A percentile compares a stretch with the other conserved stretches of the same genome.
Conservation (phyloP, 2,888 invertebrate species). For the Drosophila macrospina region DNA sequence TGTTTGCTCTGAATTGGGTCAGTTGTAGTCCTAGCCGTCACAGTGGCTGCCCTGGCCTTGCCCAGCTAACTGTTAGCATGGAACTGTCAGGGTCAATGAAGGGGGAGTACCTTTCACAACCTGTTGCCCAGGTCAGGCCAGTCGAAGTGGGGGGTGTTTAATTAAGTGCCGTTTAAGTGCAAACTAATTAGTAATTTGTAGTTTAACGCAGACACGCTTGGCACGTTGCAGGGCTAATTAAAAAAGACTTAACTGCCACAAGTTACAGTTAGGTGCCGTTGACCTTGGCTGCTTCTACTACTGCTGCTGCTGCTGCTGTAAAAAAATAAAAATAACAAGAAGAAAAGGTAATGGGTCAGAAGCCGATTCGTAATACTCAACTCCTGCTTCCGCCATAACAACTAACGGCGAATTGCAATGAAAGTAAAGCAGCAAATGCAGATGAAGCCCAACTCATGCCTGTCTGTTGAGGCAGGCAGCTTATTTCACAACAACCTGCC, state of each 20-base stretch:
- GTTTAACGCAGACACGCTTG: slow-evolving; percentile 73
- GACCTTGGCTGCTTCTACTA: slow-evolving; percentile 66
- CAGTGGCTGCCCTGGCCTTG: slow-evolving; percentile 51
- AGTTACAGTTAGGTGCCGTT: slow-evolving; percentile 71
- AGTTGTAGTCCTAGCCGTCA: slow-evolving; percentile 41
- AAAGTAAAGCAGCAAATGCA: slow-evolving; percentile 64
- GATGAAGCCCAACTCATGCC: slow-evolving; percentile 29
- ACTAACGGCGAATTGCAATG: slow-evolving; percentile 59
- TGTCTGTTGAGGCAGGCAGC: slow-evolving; percentile 16
- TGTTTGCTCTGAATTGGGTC: slow-evolving; percentile 30
- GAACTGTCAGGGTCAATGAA: slow-evolving; percentile 47
- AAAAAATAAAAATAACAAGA: background rate
- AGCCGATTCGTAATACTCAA: slow-evolving; percentile 3
- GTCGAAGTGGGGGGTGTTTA: slow-evolving; percentile 25
- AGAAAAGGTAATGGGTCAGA: slow-evolving; percentile 67
- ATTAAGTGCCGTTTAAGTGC: slow-evolving; percentile 58
- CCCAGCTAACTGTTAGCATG: background rate
- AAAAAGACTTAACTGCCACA: slow-evolving; percentile 41
- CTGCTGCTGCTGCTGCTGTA: slow-evolving; percentile 28
- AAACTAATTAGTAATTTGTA: slow-evolving; percentile 71
- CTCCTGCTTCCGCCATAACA: slow-evolving; percentile 63
- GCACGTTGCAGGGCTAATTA: slow-evolving; percentile 52
- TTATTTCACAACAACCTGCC: slow-evolving; percentile 47
- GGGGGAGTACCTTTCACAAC: slow-evolving; percentile 54
- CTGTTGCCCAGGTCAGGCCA: background rate